Evolutionary conservation across 2,797 vertebrate genomes (phyloP).

Genomic region (Nyctibius grandis): DNA sequence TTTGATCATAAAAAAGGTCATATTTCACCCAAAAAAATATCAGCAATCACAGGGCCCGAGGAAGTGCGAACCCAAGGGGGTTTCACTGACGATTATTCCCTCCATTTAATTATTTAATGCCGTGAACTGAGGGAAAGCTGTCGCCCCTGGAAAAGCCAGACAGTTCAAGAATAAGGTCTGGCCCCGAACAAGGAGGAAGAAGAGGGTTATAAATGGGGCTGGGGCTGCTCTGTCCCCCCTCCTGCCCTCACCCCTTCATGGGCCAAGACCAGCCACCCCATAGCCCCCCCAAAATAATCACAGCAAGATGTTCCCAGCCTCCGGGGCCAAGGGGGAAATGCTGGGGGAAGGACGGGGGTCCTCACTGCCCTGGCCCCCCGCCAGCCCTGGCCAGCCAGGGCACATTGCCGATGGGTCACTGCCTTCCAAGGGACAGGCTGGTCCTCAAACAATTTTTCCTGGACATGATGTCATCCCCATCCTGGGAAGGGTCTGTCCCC

Average conservation of each 20-base stretch:
- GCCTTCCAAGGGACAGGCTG: background rate
- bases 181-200: constrained; percentile 6
- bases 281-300: background rate
- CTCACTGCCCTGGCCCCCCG: rapidly evolving
- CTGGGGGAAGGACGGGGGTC: background rate
- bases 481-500: background rate
- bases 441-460: background rate
- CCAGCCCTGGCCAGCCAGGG: background rate
- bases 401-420: rapidly evolving
- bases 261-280: background rate
- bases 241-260: background rate
- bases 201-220: constrained; percentile 8
- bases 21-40: constrained; percentile 77
- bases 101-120: constrained; percentile 73
- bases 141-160: constrained; percentile 50
- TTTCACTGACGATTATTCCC: constrained; percentile 60
- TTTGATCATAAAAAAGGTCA: constrained; percentile 77
- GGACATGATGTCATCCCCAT: rapidly evolving
- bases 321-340: background rate
- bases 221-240: background rate
- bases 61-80: constrained; percentile 69
- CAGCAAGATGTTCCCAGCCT: constrained; percentile 29
- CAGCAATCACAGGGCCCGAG: constrained; percentile 69
- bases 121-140: background rate
- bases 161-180: constrained; percentile 55